Evolutionary conservation across 2,113 vertebrate genomes (phyloP).

Genomic region (Indri indri): DNA sequence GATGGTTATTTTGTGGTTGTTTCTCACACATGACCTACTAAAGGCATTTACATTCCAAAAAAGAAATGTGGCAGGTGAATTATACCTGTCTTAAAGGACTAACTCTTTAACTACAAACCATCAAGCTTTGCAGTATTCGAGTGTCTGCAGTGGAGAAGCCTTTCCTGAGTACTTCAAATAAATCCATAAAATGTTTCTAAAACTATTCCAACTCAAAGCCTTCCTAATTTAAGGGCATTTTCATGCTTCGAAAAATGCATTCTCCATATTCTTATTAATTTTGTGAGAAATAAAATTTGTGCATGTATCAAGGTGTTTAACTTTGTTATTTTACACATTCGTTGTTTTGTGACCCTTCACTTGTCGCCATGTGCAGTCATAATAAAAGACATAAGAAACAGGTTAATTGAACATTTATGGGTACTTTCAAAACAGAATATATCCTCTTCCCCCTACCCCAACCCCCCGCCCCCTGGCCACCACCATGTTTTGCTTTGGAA

Average conservation of each 20-base stretch:
- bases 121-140: neutral
- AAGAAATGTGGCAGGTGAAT: neutral
- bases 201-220: neutral
- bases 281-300: constrained; percentile 28
- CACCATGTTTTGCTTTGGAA: neutral
- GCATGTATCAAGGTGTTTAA: constrained; percentile 17
- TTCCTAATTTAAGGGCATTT: neutral
- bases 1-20: neutral
- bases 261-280: constrained; percentile 28
- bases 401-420: neutral
- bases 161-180: neutral
- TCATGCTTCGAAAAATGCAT: neutral
- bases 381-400: neutral
- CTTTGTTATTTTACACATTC: constrained; percentile 34
- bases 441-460: accelerated
- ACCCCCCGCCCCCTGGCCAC: neutral
- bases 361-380: neutral
- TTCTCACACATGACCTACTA: neutral
- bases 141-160: neutral
- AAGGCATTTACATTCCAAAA: neutral
- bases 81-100: neutral
- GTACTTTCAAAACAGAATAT: neutral
- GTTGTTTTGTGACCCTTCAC: constrained; percentile 13
- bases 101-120: neutral
- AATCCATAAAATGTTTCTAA: neutral